Percentiles rank a stretch among this genome's conserved stretches.
Conservation (phyloP, 2,888 invertebrate genomes). For the Cantharis nigra region DNA sequence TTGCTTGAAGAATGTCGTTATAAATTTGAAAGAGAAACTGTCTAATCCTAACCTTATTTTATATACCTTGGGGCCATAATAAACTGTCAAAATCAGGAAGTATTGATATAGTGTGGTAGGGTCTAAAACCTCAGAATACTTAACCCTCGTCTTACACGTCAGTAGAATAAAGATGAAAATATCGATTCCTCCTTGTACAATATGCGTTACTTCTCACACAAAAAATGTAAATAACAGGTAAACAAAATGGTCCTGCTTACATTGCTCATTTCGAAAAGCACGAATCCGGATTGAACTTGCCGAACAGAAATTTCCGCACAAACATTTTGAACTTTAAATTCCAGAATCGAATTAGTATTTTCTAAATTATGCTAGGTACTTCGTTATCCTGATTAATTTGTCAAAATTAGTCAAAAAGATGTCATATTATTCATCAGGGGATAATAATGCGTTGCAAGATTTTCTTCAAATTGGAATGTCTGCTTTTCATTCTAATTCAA, state of each 20-base stretch:
- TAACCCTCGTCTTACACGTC: constrained; percentile 28
- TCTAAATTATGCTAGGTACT: background rate
- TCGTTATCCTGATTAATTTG: constrained; percentile 24
- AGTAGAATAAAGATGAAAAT: constrained; percentile 24
- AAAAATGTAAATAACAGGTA: background rate
- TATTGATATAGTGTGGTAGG: constrained; percentile 27
- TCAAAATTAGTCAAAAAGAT: constrained; percentile 23
- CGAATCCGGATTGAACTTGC: background rate
- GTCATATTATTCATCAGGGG: constrained; percentile 19
- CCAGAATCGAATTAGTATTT: background rate
- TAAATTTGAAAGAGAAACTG: constrained; percentile 27
- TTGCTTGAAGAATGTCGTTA: constrained; percentile 26
- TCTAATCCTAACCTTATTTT: constrained; percentile 26
- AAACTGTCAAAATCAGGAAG: constrained; percentile 32
- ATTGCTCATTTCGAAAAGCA: background rate
- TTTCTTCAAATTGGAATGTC: constrained; percentile 19
- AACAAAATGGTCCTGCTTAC: background rate
- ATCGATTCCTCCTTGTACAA: constrained; percentile 17
- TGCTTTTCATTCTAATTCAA: constrained; percentile 19
- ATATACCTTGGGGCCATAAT: constrained; percentile 25
- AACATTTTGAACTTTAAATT: background rate
- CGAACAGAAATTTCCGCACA: background rate
- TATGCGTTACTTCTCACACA: background rate
- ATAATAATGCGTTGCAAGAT: constrained; percentile 15
- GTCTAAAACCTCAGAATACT: constrained; percentile 23